Conservation (phyloP, 2,888 invertebrate species). For the Phyllotreta cruciferae region DNA sequence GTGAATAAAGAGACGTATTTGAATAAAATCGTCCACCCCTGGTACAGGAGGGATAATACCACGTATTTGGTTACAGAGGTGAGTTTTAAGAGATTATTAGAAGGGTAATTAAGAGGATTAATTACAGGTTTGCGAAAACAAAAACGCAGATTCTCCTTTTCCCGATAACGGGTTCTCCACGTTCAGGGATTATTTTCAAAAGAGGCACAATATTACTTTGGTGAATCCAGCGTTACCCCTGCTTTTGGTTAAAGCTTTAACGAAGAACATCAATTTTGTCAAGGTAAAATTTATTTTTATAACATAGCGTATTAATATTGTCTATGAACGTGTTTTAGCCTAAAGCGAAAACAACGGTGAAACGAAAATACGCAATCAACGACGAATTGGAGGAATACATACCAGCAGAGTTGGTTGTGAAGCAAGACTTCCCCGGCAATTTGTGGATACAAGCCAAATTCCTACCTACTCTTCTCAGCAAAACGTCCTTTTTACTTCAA, state of each 20-base stretch:
- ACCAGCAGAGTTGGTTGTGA: slow-evolving; percentile 87
- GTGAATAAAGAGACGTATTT: slow-evolving; percentile 70
- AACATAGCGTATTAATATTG: not conserved
- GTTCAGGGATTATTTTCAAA: slow-evolving; percentile 78
- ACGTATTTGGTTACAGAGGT: slow-evolving; percentile 75
- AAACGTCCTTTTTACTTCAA: slow-evolving; percentile 72
- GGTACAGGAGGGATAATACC: slow-evolving; percentile 66
- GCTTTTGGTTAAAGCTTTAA: slow-evolving; percentile 78
- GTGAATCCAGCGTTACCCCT: slow-evolving; percentile 75
- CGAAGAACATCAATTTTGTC: slow-evolving; percentile 67
- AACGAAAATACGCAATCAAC: slow-evolving; percentile 58
- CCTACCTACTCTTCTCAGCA: slow-evolving; percentile 84
- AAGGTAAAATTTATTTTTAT: slow-evolving; percentile 46
- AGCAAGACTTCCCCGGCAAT: slow-evolving; percentile 72
- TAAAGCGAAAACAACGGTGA: slow-evolving; percentile 54
- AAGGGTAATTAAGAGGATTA: not conserved
- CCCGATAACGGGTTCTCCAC: slow-evolving; percentile 67
- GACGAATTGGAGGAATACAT: slow-evolving; percentile 73
- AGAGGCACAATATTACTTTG: slow-evolving; percentile 75
- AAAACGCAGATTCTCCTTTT: slow-evolving; percentile 72
- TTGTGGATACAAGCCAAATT: slow-evolving; percentile 87
- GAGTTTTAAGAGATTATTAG: not conserved
- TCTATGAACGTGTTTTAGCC: slow-evolving; percentile 49
- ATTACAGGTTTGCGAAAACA: slow-evolving; percentile 61
- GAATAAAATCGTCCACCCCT: slow-evolving; percentile 82